These are phyloP conservation scores for Drosophila sproati DNA, from an alignment of 1,140 invertebrate genomes.

Conservation along the genomic window DNA sequence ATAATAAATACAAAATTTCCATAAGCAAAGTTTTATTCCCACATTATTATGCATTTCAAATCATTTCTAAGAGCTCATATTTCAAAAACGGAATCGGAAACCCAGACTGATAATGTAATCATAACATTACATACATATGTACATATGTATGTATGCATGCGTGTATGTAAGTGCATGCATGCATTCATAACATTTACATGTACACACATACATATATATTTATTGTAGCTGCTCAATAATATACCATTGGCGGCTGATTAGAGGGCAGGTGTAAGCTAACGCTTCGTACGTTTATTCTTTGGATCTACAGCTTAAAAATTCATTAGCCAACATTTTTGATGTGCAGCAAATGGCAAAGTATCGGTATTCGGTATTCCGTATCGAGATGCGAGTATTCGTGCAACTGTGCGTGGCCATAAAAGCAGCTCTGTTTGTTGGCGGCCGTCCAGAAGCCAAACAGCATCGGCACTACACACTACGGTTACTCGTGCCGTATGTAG, in stretches of 20 bases:
- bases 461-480: background rate
- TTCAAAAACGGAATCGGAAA: constrained; percentile 1
- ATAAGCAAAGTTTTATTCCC: too few relatives aligned
- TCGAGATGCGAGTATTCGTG: constrained; percentile 4
- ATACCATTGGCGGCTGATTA: constrained; percentile 16
- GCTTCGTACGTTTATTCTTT: background rate
- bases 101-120: constrained; percentile 7
- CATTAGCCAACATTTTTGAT: constrained; percentile 10
- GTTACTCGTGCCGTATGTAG: background rate
- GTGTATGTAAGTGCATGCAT: constrained; percentile 2
- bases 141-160: background rate
- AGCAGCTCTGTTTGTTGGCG: constrained; percentile 13
- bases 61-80: background rate
- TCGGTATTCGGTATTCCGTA: constrained; percentile 17
- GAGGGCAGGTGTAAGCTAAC: constrained; percentile 13
- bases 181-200: background rate
- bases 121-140: background rate
- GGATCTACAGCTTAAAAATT: background rate
- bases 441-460: constrained; percentile 11
- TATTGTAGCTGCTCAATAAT: constrained; percentile 10
- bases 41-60: background rate
- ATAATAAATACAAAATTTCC: too few relatives aligned
- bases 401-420: constrained; percentile 24
- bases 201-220: background rate
- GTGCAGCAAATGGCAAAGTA: constrained; percentile 1